A percentile compares a stretch with the other conserved stretches of the same genome.
These are phyloP conservation scores for Euphonia xanthogaster DNA, from an alignment of 2,797 vertebrate species.

Conservation along the genomic window DNA sequence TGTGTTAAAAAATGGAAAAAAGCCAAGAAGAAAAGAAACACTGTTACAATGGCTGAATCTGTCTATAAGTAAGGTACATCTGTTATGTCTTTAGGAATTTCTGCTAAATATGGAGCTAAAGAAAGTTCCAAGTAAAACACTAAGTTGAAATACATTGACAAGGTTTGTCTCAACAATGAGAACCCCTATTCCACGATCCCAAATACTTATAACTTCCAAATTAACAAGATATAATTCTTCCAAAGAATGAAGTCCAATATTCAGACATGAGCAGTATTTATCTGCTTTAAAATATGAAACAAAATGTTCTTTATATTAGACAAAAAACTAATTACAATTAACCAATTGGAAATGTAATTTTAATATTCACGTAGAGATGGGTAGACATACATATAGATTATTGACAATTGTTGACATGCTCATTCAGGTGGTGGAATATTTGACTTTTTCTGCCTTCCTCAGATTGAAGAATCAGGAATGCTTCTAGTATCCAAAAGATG, in stretches of 20 bases:
- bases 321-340: not conserved
- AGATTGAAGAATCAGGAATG: not conserved
- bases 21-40: not conserved
- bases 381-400: not conserved
- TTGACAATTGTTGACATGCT: not conserved
- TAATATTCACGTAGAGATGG: not conserved
- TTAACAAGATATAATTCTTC: not conserved
- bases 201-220: not conserved
- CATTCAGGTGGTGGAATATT: not conserved
- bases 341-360: not conserved
- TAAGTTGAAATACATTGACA: not conserved
- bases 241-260: not conserved
- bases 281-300: not conserved
- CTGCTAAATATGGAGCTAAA: not conserved
- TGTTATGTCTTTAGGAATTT: not conserved
- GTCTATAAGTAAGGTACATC: not conserved
- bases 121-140: not conserved
- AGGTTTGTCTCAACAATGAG: not conserved
- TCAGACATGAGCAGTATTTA: not conserved
- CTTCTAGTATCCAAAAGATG: not conserved
- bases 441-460: not conserved
- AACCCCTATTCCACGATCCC: fast-evolving
- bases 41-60: not conserved
- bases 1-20: not conserved
- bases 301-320: not conserved